phyloP scores from a whole-genome alignment of 2,797 vertebrate genomes.

The Peromyscus attwateri region DNA sequence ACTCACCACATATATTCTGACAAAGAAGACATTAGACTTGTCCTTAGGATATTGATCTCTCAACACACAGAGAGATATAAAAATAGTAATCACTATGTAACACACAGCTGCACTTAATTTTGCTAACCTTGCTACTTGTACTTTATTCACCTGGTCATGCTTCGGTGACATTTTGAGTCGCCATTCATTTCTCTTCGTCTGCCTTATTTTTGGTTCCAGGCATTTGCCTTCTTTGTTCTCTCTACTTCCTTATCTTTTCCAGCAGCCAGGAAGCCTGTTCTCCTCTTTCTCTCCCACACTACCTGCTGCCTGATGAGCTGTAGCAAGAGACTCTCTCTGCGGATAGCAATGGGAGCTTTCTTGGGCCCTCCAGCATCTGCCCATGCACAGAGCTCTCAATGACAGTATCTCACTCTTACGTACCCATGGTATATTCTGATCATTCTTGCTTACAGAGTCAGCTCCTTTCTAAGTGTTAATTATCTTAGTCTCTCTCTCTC shows the following conservation, averaged over 20 bases:
- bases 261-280: not conserved
- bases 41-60: not conserved
- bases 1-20: conserved; percentile 12
- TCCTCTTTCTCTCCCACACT: not conserved
- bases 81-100: not conserved
- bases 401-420: conserved; percentile 38
- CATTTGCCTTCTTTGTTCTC: conserved; percentile 29
- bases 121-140: not conserved
- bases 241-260: conserved; percentile 35
- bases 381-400: conserved; percentile 2
- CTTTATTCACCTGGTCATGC: not conserved
- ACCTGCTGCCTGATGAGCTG: conserved; percentile 10
- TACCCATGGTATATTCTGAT: not conserved
- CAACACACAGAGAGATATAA: not conserved
- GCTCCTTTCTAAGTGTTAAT: not conserved
- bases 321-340: not conserved
- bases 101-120: not conserved
- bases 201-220: conserved; percentile 57
- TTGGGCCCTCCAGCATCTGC: not conserved
- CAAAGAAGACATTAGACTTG: conserved; percentile 33
- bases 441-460: not conserved
- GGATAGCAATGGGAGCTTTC: not conserved
- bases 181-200: conserved; percentile 2
- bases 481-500: not conserved
- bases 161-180: conserved; percentile 14